Base-by-base conservation (phyloP, 2,113 vertebrate species). In the Oxygymnocypris stewartii region DNA sequence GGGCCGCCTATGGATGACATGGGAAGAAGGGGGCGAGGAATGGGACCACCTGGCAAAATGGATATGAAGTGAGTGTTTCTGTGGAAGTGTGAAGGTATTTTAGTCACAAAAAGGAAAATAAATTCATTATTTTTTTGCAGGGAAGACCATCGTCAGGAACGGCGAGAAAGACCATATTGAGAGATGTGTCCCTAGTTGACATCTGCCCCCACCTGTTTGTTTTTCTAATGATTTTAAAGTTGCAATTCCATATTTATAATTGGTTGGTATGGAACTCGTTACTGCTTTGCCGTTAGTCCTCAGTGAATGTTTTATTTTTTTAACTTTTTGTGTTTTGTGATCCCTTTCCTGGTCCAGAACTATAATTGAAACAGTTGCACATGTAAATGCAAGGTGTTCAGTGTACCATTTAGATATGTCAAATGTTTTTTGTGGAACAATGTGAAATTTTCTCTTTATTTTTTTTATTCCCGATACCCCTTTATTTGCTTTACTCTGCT, bases 1-100 rank as follows among this genome's bases (percentile, higher is more conserved):
- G 94, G 97, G 25, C 94, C 94, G 37, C 97, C 97, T 16, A 99
- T 99, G 97, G 97, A 96, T 51, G 93, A 96, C 71, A 96, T 98
- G 94, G 96, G 97, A 89, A 92, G 97, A 93, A 96, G 97, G 14
- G 95, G 96, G 79, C 94, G 90, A 54, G 87, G 90, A 85, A 89
- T 91, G 90, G 90, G 88, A 35, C 89, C 90, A 23, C 90, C 90
- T n/a, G 90, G 90, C 20, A 91, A 91, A 85, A 90, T 91, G 87
- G 90, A 91, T 28, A 88, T 91, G 86, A 91, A 91, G 90, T 91
- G 75, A 90, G 84, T 79, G 44, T 28, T 2, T 77, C 25, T 23
- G 7, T 47, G n/a, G 4, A 28, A 0, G 0, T 44, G 44, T 18
- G 1, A 63, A 35, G 13, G 18, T 59, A 7, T 67, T 47, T 1